phyloP scores from a whole-genome alignment of 2,797 vertebrate species.

The Tragelaphus oryx region DNA sequence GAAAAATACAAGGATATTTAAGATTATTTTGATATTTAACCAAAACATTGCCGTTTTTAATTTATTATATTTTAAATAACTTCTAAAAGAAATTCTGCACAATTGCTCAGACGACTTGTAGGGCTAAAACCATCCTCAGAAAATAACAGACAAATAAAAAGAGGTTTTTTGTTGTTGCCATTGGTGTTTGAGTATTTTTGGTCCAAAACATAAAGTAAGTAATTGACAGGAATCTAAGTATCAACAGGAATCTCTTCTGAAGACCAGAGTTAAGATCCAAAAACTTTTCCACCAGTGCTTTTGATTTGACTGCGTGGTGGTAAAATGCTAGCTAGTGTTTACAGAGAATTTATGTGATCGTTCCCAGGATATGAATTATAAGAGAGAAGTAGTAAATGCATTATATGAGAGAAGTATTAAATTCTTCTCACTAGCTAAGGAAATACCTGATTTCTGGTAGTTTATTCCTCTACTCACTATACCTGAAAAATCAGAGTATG shows the following conservation, averaged over 20 bases:
- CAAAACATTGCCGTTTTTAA: not conserved
- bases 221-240: not conserved
- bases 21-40: not conserved
- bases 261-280: not conserved
- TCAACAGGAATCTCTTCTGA: not conserved
- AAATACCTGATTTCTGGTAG: not conserved
- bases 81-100: constrained; percentile 13
- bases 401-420: constrained; percentile 33
- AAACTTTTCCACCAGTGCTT: not conserved
- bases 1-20: not conserved
- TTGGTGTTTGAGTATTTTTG: not conserved
- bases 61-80: constrained; percentile 23
- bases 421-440: constrained; percentile 19
- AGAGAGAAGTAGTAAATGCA: constrained; percentile 22
- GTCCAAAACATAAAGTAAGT: not conserved
- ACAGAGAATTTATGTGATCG: not conserved
- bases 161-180: not conserved
- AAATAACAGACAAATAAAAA: constrained; percentile 11
- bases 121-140: not conserved
- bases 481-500: not conserved
- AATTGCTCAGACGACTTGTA: not conserved
- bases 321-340: constrained; percentile 42
- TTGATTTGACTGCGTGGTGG: not conserved
- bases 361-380: constrained; percentile 11
- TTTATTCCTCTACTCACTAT: not conserved